phyloP scores from a whole-genome alignment of 2,797 vertebrate species.

The Buphagus erythrorhynchus region DNA sequence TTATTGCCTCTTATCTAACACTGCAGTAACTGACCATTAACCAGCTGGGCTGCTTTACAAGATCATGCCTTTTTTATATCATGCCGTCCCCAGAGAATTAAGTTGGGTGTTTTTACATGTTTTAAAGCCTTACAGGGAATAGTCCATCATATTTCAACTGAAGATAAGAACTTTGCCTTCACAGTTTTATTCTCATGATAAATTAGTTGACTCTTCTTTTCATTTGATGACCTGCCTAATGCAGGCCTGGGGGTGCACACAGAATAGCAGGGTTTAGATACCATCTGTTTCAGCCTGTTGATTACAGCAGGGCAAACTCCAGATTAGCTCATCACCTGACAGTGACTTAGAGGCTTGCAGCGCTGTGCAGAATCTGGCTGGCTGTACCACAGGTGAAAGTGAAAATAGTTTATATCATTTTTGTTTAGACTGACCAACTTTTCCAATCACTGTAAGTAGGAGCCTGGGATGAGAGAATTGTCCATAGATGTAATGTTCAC shows the following conservation, averaged over 20 bases:
- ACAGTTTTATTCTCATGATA: background rate
- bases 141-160: background rate
- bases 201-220: background rate
- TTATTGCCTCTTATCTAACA: background rate
- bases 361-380: background rate
- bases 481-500: background rate
- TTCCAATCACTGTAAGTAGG: background rate
- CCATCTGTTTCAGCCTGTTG: constrained; percentile 10
- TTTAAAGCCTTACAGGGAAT: background rate
- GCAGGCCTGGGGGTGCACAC: background rate
- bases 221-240: background rate
- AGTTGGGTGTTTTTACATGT: background rate
- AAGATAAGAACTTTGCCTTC: constrained; percentile 3
- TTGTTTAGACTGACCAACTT: background rate
- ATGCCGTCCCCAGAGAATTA: background rate
- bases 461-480: background rate
- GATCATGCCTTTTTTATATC: background rate
- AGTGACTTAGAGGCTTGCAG: background rate
- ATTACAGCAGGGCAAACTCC: background rate
- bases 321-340: background rate
- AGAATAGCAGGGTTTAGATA: background rate
- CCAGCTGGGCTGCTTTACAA: background rate
- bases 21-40: background rate
- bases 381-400: background rate
- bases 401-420: background rate